Evolutionary conservation across 2,113 vertebrate genomes (phyloP).

Genomic region (Vireo altiloquus): DNA sequence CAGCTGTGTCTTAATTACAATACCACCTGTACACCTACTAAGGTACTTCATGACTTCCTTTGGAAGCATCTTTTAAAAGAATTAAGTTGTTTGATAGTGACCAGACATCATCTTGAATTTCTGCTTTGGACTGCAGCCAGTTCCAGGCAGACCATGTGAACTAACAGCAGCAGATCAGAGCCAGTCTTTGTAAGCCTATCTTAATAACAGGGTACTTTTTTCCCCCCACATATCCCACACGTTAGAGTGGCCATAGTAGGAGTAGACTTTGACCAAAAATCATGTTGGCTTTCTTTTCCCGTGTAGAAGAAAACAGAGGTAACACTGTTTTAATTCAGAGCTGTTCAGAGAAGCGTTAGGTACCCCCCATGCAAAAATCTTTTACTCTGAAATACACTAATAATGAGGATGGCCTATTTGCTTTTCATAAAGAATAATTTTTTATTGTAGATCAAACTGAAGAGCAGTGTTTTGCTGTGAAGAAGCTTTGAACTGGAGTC

Average conservation of each 20-base stretch:
- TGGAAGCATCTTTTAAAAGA: slow-evolving; percentile 35
- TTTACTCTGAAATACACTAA: background rate
- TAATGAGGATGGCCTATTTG: background rate
- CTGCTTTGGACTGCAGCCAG: background rate
- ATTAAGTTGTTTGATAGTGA: slow-evolving; percentile 11
- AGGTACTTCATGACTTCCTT: slow-evolving; percentile 8
- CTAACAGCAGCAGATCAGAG: background rate
- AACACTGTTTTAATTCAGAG: background rate
- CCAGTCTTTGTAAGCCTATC: background rate
- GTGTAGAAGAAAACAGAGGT: background rate
- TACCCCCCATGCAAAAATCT: background rate
- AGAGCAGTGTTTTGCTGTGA: background rate
- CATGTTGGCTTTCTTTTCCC: background rate
- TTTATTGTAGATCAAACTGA: background rate
- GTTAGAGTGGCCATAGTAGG: background rate
- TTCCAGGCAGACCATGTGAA: background rate
- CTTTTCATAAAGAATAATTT: background rate
- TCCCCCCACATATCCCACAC: fast-evolving
- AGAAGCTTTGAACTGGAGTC: background rate
- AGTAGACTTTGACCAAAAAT: background rate
- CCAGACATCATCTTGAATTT: background rate
- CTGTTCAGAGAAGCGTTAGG: background rate
- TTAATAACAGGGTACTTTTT: background rate
- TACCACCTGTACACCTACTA: background rate
- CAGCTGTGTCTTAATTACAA: background rate